Conservation (phyloP, 2,113 vertebrate species). For the Calonectris borealis region DNA sequence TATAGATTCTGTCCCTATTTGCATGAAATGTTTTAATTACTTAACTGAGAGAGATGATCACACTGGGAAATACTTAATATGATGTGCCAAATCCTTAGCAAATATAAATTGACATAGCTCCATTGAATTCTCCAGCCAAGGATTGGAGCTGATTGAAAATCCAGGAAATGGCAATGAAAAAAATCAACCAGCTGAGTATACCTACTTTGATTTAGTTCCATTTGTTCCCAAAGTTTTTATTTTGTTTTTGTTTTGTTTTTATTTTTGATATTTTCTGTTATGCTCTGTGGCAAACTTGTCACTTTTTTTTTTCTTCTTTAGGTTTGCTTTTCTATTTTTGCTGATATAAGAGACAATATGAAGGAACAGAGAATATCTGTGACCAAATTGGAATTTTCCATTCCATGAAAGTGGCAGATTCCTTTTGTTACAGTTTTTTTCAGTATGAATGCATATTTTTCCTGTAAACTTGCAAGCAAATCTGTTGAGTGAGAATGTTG, state of each 20-base stretch:
- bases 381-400: not conserved
- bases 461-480: not conserved
- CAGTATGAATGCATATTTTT: not conserved
- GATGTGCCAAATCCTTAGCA: constrained; percentile 47
- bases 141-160: constrained; percentile 37
- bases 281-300: not conserved
- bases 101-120: constrained; percentile 28
- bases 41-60: constrained; percentile 43
- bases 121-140: constrained; percentile 28
- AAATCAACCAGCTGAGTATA: not conserved
- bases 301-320: not conserved
- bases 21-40: constrained; percentile 56
- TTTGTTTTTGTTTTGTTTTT: not conserved
- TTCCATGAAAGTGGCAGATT: not conserved
- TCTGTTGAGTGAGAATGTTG: not conserved
- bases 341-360: not conserved
- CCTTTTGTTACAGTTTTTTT: not conserved
- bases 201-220: not conserved
- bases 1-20: not conserved
- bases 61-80: constrained; percentile 36
- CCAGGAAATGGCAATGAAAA: not conserved
- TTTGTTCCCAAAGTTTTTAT: not conserved
- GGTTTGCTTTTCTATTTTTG: not conserved
- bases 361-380: not conserved
- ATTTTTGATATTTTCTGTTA: not conserved